Percentiles rank a stretch among this genome's conserved stretches.
Conservation (phyloP, 2,113 vertebrate species). For the Eulemur macaco region DNA sequence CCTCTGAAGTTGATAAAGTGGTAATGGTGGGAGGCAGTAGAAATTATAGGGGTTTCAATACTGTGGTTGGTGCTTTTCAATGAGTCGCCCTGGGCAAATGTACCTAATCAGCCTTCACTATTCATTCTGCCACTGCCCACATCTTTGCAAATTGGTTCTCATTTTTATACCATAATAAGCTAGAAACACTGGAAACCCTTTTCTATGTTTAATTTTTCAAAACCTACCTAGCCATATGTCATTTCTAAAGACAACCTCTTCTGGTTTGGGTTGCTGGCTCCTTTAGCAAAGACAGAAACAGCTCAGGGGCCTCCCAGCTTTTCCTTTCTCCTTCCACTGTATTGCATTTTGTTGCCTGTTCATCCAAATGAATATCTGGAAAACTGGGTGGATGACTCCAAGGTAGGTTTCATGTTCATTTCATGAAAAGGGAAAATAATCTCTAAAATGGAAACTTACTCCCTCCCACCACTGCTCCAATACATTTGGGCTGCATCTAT, state of each 20-base stretch:
- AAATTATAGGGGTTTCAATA: slow-evolving; percentile 71
- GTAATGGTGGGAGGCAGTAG: slow-evolving; percentile 59
- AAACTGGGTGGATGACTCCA: background rate
- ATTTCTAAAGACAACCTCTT: slow-evolving; percentile 56
- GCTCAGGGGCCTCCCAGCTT: background rate
- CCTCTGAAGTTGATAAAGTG: slow-evolving; percentile 68
- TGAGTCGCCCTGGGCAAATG: slow-evolving; percentile 78
- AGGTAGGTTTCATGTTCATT: background rate
- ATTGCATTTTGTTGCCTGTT: background rate
- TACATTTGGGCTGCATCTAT: background rate
- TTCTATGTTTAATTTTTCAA: slow-evolving; percentile 69
- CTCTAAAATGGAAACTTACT: background rate
- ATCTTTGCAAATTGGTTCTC: slow-evolving; percentile 72
- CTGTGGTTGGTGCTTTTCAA: slow-evolving; percentile 77
- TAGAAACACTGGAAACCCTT: slow-evolving; percentile 70
- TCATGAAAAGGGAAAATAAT: background rate
- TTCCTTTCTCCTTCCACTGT: background rate
- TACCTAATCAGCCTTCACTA: slow-evolving; percentile 69
- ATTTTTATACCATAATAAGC: slow-evolving; percentile 79
- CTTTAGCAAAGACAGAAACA: slow-evolving; percentile 51
- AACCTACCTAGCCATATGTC: slow-evolving; percentile 50
- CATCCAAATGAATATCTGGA: background rate
- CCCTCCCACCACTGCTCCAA: background rate
- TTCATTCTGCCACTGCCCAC: slow-evolving; percentile 72
- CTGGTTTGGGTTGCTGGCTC: slow-evolving; percentile 32